Evolutionary conservation across 2,888 invertebrate genomes (phyloP), one percentile per base, ranked within the genome.

Genomic region (Meta bourneti): DNA sequence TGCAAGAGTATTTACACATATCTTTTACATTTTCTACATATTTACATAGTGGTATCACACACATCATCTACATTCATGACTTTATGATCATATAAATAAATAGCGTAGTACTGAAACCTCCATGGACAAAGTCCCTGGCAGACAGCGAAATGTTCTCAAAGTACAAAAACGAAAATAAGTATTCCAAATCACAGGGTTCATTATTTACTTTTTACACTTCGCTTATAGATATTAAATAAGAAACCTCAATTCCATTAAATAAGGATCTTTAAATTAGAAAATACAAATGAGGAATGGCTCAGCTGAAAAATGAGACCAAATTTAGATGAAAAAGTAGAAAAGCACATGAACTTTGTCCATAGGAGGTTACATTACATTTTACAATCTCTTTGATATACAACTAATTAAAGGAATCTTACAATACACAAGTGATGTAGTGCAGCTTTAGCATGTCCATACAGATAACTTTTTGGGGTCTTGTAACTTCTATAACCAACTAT

Each of bases 21-120:
- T 74, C 80, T 90, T 85, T 84, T 88, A 88, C 88, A 88, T 80
- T 88, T 71, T 89, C 61, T 83, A 84, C 80, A 90, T 85, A 90
- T 90, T 80, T 90, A 85, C 85, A 90, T 20, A 77, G 54, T 79
- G 78, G 52, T 90, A 90, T 90, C 90, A 90, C 90, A 89, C 81
- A 90, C 54, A 83, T 83, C 89, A 72, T 69, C 48, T 74, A 89
- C 7, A 89, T 83, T 84, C 78, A 90, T 89, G 82, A 90, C 89
- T 84, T 75, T 61, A 61, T 54, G 51, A 83, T 84, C 84, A 90
- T 20, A 89, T 71, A 82, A 89, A 88, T 88, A 88, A 88, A 89
- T 82, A 89, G 70, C n/a, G 69, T 72, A 84, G 61, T 72, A 90
- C 49, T 81, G 72, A 90, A 90, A 83, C 72, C 79, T 78, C 19